A percentile compares a stretch with the other conserved stretches of the same genome.
Conservation (phyloP, 2,888 invertebrate genomes). For the Tetragonisca angustula region DNA sequence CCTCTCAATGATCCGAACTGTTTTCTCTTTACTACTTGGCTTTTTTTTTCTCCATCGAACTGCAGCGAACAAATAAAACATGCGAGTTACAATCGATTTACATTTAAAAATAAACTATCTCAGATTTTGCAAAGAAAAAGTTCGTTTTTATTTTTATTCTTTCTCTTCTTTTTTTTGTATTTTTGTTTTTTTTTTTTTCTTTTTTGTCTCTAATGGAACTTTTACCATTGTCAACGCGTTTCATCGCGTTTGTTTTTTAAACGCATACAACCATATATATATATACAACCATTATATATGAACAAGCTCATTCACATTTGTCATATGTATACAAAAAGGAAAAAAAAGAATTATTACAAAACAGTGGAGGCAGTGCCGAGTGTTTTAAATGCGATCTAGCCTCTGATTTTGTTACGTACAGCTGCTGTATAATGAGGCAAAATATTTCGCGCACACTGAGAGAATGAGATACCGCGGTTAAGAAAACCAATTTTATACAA, state of each 20-base stretch:
- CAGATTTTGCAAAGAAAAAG: not conserved
- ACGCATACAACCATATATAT: not conserved
- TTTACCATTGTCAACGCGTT: not conserved
- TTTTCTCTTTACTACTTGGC: not conserved
- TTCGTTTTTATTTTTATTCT: not conserved
- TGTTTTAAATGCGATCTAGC: not conserved
- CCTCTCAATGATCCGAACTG: not conserved
- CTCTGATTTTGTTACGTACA: not conserved
- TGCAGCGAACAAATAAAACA: not conserved
- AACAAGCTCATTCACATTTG: conserved; percentile 14
- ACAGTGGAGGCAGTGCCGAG: conserved; percentile 7
- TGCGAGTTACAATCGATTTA: not conserved
- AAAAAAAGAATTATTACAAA: conserved; percentile 37
- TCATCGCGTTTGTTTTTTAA: not conserved
- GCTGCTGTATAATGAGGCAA: not conserved
- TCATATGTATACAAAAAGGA: not conserved
- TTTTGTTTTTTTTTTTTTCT: not conserved
- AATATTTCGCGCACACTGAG: not conserved
- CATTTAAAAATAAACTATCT: not conserved
- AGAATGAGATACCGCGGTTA: not conserved
- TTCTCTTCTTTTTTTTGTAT: too few species aligned
- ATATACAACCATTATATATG: not conserved
- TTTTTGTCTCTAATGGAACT: conserved; percentile 15
- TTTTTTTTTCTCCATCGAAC: not conserved
- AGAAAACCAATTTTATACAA: not conserved